Conservation (phyloP, 2,113 vertebrate species). For the Osmerus mordax region DNA sequence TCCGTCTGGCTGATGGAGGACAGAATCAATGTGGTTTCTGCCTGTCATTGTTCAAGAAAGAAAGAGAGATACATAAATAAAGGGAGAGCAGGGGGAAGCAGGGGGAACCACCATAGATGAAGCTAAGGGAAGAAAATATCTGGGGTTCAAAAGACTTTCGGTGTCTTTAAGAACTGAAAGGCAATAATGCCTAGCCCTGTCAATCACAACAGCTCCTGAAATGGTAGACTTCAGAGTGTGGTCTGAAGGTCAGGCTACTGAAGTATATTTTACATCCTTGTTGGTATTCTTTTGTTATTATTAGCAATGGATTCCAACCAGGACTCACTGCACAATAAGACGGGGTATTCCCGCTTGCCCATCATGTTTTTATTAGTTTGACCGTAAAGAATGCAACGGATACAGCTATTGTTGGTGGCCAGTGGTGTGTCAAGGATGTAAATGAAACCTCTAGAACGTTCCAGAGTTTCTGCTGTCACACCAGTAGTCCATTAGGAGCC, state of each 20-base stretch:
- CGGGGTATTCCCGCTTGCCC: conserved; percentile 15
- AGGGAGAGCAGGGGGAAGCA: background rate
- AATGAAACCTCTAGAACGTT: conserved; percentile 43
- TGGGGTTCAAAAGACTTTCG: background rate
- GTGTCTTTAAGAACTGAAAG: background rate
- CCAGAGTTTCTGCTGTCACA: conserved; percentile 42
- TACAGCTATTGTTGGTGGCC: conserved; percentile 5
- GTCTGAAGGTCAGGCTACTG: background rate
- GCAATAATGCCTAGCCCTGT: conserved; percentile 3
- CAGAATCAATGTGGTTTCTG: conserved; percentile 3
- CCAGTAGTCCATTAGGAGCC: conserved; percentile 45
- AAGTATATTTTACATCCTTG: background rate
- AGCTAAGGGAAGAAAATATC: background rate
- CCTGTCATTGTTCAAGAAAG: conserved; percentile 16
- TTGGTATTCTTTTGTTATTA: conserved; percentile 2
- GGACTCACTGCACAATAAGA: background rate
- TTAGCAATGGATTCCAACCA: conserved; percentile 1
- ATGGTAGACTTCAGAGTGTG: background rate
- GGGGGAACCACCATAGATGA: background rate
- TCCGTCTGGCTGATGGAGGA: background rate
- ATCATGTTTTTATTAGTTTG: conserved; percentile 24
- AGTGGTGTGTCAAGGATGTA: conserved; percentile 33
- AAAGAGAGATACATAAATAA: background rate
- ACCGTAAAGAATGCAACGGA: conserved; percentile 15
- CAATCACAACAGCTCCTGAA: conserved; percentile 12